Percentiles rank a stretch among this genome's conserved stretches.
These are phyloP conservation scores for Ectemnius continuus DNA, from an alignment of 2,888 invertebrate genomes.

Conservation along the genomic window DNA sequence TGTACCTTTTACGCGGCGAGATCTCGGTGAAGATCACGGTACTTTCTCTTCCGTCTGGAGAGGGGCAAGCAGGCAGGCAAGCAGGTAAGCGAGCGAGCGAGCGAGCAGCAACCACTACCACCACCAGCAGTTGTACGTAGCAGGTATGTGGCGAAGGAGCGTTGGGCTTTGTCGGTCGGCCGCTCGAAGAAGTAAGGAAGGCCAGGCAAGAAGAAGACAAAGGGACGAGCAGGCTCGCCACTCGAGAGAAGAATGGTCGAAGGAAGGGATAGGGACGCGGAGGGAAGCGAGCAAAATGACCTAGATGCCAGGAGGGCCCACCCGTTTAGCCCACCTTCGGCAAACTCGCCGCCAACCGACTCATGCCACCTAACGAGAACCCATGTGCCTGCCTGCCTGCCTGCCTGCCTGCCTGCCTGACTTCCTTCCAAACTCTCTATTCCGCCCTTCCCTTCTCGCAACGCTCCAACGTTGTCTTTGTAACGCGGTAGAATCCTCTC, in stretches of 20 bases:
- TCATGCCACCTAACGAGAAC: slow-evolving; percentile 31
- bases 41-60: slow-evolving; percentile 45
- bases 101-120: no score
- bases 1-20: slow-evolving; percentile 2
- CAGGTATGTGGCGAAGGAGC: slow-evolving; percentile 46
- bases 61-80: background rate
- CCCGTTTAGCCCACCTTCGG: slow-evolving; percentile 45
- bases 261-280: slow-evolving; percentile 33
- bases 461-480: background rate
- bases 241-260: slow-evolving; percentile 30
- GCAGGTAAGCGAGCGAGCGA: no score
- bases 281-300: slow-evolving; percentile 55
- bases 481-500: background rate
- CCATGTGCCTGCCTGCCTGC: no score
- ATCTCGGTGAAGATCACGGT: slow-evolving; percentile 15
- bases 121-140: slow-evolving; percentile 42
- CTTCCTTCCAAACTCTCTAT: slow-evolving; percentile 16
- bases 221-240: slow-evolving; percentile 61
- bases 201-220: slow-evolving; percentile 56
- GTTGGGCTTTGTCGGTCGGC: slow-evolving; percentile 49
- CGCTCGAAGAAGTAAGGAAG: slow-evolving; percentile 38
- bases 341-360: slow-evolving; percentile 36
- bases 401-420: no score
- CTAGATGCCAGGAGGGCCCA: slow-evolving; percentile 60
- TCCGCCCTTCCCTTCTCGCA: background rate